Percentiles rank a stretch among this genome's conserved stretches.
These are phyloP conservation scores for Busseola fusca DNA, from an alignment of 2,888 invertebrate species.

Conservation along the genomic window DNA sequence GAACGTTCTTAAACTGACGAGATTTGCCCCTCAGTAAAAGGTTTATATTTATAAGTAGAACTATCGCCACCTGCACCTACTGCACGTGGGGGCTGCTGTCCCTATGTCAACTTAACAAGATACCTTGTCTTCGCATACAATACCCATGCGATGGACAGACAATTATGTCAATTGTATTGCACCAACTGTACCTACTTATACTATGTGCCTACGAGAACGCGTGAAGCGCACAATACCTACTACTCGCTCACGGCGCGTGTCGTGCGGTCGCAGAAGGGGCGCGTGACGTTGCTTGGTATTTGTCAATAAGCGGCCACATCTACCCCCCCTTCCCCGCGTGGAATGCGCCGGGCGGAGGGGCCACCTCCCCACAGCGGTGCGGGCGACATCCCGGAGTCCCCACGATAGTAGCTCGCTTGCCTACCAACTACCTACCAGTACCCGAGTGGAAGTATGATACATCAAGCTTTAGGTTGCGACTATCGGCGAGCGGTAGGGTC, in stretches of 20 bases:
- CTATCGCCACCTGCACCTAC: background rate
- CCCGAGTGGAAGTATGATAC: background rate
- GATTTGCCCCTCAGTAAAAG: too few relatives aligned
- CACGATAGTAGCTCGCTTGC: background rate
- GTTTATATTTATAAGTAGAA: background rate
- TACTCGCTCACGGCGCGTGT: background rate
- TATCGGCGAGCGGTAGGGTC: background rate
- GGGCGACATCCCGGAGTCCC: slow-evolving; percentile 7
- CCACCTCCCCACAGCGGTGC: slow-evolving; percentile 1
- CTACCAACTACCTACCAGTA: background rate
- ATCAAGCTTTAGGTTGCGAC: background rate
- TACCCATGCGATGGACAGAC: background rate
- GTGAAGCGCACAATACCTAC: background rate
- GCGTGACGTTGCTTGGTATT: slow-evolving; percentile 56
- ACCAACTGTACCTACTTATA: too few relatives aligned
- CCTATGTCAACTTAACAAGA: background rate
- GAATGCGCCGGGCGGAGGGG: slow-evolving; percentile 24
- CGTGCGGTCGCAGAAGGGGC: slow-evolving; percentile 10
- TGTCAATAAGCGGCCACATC: slow-evolving; percentile 64
- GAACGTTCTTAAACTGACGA: too few relatives aligned
- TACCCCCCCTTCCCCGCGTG: slow-evolving; percentile 9
- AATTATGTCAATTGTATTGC: background rate
- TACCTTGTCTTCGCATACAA: too few relatives aligned
- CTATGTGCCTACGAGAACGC: background rate
- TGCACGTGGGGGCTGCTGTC: too few relatives aligned